Evolutionary conservation across 2,797 vertebrate species (phyloP), one percentile per base, ranked within the genome.

Genomic region (Gouania willdenowi): DNA sequence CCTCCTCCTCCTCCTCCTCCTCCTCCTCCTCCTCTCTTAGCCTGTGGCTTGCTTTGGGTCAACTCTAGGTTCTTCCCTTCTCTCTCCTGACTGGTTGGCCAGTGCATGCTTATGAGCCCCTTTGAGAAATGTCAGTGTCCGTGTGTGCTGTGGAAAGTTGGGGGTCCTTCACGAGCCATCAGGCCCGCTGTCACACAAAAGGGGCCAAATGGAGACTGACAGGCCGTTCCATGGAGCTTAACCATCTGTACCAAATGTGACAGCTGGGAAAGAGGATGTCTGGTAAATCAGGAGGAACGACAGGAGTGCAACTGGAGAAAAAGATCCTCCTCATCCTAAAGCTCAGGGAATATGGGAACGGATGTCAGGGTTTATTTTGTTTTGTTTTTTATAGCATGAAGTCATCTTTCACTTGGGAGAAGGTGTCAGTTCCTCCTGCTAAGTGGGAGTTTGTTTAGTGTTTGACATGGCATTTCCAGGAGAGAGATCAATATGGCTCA

Each of bases 231-330:
- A 60, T 80, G 77, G 84, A 90, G 88, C 80, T 83, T 89, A 92
- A 90, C 91, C 91, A 92, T 91, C 92, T 92, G 92, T 86, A 89
- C 84, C 84, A 88, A 91, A 92, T 90, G 84, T 91, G 91, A 89
- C 91, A 91, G 91, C 84, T 83, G 87, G 85, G 82, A 70, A 73
- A 71, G 72, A 79, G 74, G 71, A 81, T 62, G 82, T 75, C 73
- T 80, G 79, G 74, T 71, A 77, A 81, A 83, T 83, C 81, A 75
- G 67, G 70, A 69, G 75, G 56, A 78, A 79, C 29, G 59, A 71
- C 79, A 58, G 61, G 70, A 75, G 63, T 29, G 41, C 39, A 14
- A 43, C 32, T 21, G 28, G 24, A 44, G 27, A 42, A 28, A 56
- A 49, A 51, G 47, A 66, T 46, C 55, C 39, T 32, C 66, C 61